Conservation (phyloP, 2,888 invertebrate species). For the Theodoxus fluviatilis region DNA sequence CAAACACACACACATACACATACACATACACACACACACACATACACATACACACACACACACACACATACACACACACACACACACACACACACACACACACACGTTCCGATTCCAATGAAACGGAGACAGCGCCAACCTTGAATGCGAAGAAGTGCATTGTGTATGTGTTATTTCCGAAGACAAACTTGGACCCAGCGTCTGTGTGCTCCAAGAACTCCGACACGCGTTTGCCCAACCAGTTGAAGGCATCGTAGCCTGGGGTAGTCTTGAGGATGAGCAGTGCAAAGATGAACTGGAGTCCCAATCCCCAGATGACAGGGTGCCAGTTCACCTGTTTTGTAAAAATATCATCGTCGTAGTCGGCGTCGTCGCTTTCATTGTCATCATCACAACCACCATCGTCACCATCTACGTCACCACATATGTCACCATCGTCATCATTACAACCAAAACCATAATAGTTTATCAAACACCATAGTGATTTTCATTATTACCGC, state of each 20-base stretch:
- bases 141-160: slow-evolving; percentile 82
- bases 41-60: too few relatives aligned
- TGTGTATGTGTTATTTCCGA: slow-evolving; percentile 69
- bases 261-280: slow-evolving; percentile 55
- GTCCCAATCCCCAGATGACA: slow-evolving; percentile 79
- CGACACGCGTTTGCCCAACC: slow-evolving; percentile 76
- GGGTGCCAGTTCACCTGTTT: slow-evolving; percentile 75
- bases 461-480: too few relatives aligned
- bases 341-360: background rate
- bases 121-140: slow-evolving; percentile 71
- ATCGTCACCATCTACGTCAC: too few relatives aligned
- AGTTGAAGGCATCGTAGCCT: slow-evolving; percentile 73
- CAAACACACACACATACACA: too few relatives aligned
- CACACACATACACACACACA: too few relatives aligned
- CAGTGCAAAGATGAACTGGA: slow-evolving; percentile 79
- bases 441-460: too few relatives aligned
- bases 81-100: too few relatives aligned
- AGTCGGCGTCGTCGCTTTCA: background rate
- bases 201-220: slow-evolving; percentile 82
- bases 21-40: too few relatives aligned
- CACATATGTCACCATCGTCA: too few relatives aligned
- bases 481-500: too few relatives aligned
- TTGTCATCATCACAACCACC: background rate
- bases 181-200: slow-evolving; percentile 85
- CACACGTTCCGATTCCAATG: too few relatives aligned